Evolutionary conservation across 1,140 invertebrate genomes (phyloP), one percentile per base, ranked within the genome.

Genomic region (Drosophila aff.): DNA sequence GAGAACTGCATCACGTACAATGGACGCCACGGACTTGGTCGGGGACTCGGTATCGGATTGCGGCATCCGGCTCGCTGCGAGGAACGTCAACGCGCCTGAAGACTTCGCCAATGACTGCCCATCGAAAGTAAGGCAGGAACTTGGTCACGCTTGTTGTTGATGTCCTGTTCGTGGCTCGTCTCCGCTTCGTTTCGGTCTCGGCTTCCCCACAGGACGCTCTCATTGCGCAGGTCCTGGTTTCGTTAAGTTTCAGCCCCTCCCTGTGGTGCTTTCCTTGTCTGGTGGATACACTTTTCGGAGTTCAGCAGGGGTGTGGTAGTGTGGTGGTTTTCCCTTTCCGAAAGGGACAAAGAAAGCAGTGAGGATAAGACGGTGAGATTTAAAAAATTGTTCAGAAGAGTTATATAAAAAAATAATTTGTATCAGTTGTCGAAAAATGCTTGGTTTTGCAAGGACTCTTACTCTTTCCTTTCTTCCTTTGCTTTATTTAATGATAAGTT

Each of bases 91-190:
- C 64, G 81, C 86, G 72, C 62, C 59, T 66, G 53, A 76, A 90
- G 79, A 82, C 86, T 85, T 80, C 72, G 82, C 81, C 89, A 90
- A 76, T 90, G 85, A 91, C 86, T 90, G 86, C 64, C 75, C 58
- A 49, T 57, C 36, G 40, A 57, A 58, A 64, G 21, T 63, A 31
- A 52, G 66, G 66, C 62, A 74, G 68, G 67, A 81, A 68, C 57
- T 60, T 82, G 71, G 83, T 50, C 61, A 66, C 62, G 36, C 26
- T 80, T 58, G 59, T 77, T 77, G 63, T 67, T 66, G 43, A 60
- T 67, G 63, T 61, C 23, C 53, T 28, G 44, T 26, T 58, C 49
- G 57, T 40, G 40, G 38, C 31, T 66, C 62, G 63, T 59, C 18
- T 3, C 0, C 7, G 16, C 23, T 53, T 76, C 66, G 66, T 26